Evolutionary conservation across 2,888 invertebrate genomes (phyloP).

Genomic region (Drosophila mercatorum): DNA sequence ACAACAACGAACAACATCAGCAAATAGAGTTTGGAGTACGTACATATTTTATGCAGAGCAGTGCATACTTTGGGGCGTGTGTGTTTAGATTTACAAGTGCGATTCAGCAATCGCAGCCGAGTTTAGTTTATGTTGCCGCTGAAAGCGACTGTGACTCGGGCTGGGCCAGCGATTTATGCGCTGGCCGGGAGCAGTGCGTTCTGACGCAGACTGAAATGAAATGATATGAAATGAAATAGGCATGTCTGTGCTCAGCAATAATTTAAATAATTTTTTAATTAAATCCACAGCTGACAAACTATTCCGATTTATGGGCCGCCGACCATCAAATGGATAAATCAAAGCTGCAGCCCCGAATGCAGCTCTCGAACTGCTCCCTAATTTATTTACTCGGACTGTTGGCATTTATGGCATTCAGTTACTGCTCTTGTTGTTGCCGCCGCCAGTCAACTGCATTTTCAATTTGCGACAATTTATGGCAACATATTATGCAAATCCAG

Average conservation of each 20-base stretch:
- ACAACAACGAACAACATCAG: conserved; percentile 28
- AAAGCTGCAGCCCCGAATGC: conserved; percentile 57
- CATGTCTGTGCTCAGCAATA: conserved; percentile 48
- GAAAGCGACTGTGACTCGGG: conserved; percentile 38
- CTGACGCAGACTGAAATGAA: conserved; percentile 33
- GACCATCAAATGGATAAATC: conserved; percentile 63
- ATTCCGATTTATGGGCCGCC: conserved; percentile 61
- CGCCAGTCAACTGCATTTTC: conserved; percentile 43
- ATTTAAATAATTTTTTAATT: conserved; percentile 79
- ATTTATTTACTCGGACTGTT: conserved; percentile 74
- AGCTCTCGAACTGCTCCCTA: conserved; percentile 65
- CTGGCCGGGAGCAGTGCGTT: conserved; percentile 23
- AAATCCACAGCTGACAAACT: conserved; percentile 70
- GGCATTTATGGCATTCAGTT: conserved; percentile 68
- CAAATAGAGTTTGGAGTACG: conserved; percentile 56
- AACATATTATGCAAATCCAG: conserved; percentile 72
- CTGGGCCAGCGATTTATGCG: conserved; percentile 24
- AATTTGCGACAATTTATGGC: conserved; percentile 72
- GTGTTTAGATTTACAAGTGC: conserved; percentile 73
- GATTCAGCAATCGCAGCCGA: conserved; percentile 52
- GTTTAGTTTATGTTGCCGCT: conserved; percentile 52
- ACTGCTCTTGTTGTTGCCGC: conserved; percentile 24
- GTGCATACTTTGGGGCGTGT: conserved; percentile 67
- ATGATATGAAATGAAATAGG: conserved; percentile 44
- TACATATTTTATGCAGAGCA: conserved; percentile 63